Percentiles rank a stretch among this genome's conserved stretches.
Conservation (phyloP, 2,888 invertebrate genomes). For the Pheosia tremula region DNA sequence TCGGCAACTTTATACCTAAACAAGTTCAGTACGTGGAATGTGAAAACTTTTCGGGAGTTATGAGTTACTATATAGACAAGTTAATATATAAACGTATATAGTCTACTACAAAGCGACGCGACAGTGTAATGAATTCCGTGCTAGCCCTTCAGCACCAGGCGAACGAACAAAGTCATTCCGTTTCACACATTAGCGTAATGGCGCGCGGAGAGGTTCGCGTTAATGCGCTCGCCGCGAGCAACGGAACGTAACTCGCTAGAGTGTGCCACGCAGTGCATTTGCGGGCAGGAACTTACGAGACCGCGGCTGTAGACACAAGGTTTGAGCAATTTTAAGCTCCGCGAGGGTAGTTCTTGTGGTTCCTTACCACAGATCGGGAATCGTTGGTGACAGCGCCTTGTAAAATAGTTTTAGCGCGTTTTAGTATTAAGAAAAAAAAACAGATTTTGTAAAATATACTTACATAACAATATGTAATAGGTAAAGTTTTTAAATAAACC, state of each 20-base stretch:
- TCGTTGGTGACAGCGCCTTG: not conserved
- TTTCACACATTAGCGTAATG: conserved; percentile 12
- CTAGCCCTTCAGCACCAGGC: not conserved
- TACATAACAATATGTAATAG: too few species aligned
- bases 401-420: too few species aligned
- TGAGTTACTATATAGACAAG: too few species aligned
- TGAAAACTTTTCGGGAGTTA: not conserved
- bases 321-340: not conserved
- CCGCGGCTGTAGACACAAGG: not conserved
- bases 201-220: conserved; percentile 1
- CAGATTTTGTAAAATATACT: too few species aligned
- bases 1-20: not conserved
- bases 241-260: conserved; percentile 2
- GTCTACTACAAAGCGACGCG: not conserved
- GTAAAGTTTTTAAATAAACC: too few species aligned
- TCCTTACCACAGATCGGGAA: not conserved
- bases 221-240: not conserved
- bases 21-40: not conserved
- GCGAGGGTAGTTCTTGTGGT: not conserved
- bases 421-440: too few species aligned
- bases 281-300: not conserved
- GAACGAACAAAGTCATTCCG: not conserved
- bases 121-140: not conserved
- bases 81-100: too few species aligned
- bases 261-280: not conserved